These are phyloP conservation scores for Otolemur garnettii DNA, from an alignment of 2,113 vertebrate species.

Conservation along the genomic window DNA sequence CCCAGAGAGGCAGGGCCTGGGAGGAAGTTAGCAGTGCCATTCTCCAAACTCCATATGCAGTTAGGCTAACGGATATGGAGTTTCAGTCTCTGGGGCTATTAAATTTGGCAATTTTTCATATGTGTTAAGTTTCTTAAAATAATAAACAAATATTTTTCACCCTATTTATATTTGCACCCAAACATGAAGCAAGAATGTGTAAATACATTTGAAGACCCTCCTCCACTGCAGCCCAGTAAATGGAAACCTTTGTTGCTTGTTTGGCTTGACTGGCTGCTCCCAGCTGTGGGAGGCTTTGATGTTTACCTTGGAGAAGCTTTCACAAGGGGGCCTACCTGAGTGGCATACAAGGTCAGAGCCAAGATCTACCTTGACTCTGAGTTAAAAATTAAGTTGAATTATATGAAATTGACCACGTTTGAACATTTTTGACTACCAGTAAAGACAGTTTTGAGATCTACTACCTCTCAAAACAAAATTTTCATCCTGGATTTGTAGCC, in stretches of 20 bases:
- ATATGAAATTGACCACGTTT: not conserved
- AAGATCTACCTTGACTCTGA: not conserved
- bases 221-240: constrained; percentile 30
- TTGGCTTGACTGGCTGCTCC: not conserved
- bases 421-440: not conserved
- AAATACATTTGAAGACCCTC: constrained; percentile 70
- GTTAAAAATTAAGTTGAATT: not conserved
- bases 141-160: constrained; percentile 82
- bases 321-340: not conserved
- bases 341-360: not conserved
- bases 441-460: not conserved
- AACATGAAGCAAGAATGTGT: constrained; percentile 66
- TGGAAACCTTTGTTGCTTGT: constrained; percentile 74
- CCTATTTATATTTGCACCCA: constrained; percentile 79
- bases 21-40: not conserved
- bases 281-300: not conserved
- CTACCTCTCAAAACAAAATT: not conserved
- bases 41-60: not conserved
- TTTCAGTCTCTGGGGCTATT: constrained; percentile 70
- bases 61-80: constrained; percentile 67
- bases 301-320: constrained; percentile 62
- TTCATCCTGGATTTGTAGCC: not conserved
- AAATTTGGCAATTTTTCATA: constrained; percentile 61
- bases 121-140: constrained; percentile 69
- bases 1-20: not conserved